These are phyloP conservation scores for Phortica magna DNA, from an alignment of 2,888 invertebrate species.

Conservation along the genomic window DNA sequence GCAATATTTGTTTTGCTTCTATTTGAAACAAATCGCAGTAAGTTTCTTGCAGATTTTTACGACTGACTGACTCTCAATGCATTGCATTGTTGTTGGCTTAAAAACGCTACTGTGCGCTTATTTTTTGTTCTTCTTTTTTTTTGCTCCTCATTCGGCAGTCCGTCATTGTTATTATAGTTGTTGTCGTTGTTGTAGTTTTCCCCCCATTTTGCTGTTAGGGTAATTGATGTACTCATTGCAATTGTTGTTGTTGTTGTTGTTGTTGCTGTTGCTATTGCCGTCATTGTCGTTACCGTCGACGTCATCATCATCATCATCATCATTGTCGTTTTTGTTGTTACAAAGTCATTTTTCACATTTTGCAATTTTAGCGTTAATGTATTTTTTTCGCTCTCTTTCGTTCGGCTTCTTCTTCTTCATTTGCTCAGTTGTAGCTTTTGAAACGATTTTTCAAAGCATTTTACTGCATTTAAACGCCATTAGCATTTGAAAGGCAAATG, in stretches of 20 bases:
- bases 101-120: not conserved
- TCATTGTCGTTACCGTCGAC: slow-evolving; percentile 13
- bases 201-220: not conserved
- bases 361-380: slow-evolving; percentile 13
- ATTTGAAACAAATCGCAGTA: too few relatives aligned
- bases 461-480: slow-evolving; percentile 31
- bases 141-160: not conserved
- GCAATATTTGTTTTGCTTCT: not conserved
- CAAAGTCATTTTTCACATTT: slow-evolving; percentile 17
- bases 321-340: slow-evolving; percentile 25
- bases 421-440: slow-evolving; percentile 13
- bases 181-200: slow-evolving; percentile 9
- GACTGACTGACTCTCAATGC: too few relatives aligned
- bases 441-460: slow-evolving; percentile 32
- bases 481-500: slow-evolving; percentile 6
- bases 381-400: not conserved
- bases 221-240: slow-evolving; percentile 12
- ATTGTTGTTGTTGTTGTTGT: too few relatives aligned
- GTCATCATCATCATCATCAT: not conserved
- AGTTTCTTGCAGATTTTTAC: too few relatives aligned
- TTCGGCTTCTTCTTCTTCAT: slow-evolving; percentile 2
- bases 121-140: not conserved
- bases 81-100: too few relatives aligned
- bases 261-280: too few relatives aligned
- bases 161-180: not conserved